A percentile compares a stretch with the other conserved stretches of the same genome.
Conservation (phyloP, 2,888 invertebrate species). For the Empis stercorea region DNA sequence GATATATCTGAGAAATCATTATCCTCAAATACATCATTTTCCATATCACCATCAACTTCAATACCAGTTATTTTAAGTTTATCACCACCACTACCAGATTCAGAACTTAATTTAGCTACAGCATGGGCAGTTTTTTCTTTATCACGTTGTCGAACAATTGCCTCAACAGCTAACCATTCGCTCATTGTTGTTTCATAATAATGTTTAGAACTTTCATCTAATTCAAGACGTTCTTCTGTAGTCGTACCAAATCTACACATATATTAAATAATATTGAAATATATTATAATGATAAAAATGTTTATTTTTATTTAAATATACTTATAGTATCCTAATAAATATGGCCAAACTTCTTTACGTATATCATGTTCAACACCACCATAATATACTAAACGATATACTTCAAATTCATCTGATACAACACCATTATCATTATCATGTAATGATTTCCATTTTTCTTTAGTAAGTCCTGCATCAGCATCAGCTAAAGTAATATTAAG, state of each 20-base stretch:
- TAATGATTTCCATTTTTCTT: conserved; percentile 59
- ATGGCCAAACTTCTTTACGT: conserved; percentile 75
- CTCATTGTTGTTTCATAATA: conserved; percentile 85
- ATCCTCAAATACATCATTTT: conserved; percentile 41
- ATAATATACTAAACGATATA: conserved; percentile 73
- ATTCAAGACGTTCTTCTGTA: conserved; percentile 47
- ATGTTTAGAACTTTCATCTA: conserved; percentile 54
- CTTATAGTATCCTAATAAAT: conserved; percentile 71
- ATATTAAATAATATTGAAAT: neutral
- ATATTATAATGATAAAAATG: neutral
- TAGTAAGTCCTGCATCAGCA: conserved; percentile 57
- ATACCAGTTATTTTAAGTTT: conserved; percentile 42
- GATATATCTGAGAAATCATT: conserved; percentile 42
- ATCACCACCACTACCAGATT: conserved; percentile 48
- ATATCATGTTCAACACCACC: conserved; percentile 74
- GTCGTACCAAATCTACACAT: conserved; percentile 64
- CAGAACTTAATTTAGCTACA: conserved; percentile 70
- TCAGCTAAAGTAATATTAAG: no score
- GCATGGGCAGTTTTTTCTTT: conserved; percentile 74
- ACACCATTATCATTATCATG: conserved; percentile 47
- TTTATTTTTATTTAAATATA: conserved; percentile 20
- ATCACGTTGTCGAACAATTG: conserved; percentile 72
- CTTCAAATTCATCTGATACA: conserved; percentile 52
- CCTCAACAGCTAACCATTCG: conserved; percentile 91
- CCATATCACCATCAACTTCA: conserved; percentile 43